A percentile compares a stretch with the other conserved stretches of the same genome.
phyloP scores from a whole-genome alignment of 1,140 invertebrate genomes.

The Ridgeia piscesae region DNA sequence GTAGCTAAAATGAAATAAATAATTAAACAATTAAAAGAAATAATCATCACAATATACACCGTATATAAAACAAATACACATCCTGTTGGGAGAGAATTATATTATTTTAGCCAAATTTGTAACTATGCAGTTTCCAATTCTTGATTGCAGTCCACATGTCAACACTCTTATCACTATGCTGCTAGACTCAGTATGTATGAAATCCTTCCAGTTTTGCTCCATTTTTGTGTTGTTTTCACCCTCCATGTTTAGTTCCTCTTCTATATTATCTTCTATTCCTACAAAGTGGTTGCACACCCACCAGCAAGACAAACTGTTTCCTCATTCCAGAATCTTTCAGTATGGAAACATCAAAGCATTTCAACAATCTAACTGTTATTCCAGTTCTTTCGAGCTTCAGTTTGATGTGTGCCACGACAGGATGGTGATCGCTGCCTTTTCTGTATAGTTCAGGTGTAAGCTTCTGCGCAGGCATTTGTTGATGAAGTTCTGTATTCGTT shows the following conservation, averaged over 20 bases:
- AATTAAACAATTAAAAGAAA: too few species aligned
- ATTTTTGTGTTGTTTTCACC: background rate
- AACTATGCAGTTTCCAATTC: too few species aligned
- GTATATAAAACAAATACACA: too few species aligned
- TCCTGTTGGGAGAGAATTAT: too few species aligned
- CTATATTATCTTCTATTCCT: background rate
- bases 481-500: too few species aligned
- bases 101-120: too few species aligned
- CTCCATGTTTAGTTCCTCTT: background rate
- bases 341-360: constrained; percentile 4
- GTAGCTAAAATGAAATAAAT: too few species aligned
- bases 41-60: too few species aligned
- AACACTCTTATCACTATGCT: background rate
- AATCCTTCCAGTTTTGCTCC: background rate
- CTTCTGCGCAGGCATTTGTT: too few species aligned
- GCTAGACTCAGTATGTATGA: background rate
- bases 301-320: background rate
- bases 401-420: background rate
- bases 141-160: too few species aligned
- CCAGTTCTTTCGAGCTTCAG: constrained; percentile 14
- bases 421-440: constrained; percentile 18
- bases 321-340: background rate
- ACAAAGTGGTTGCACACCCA: background rate
- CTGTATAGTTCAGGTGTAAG: too few species aligned
- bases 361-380: background rate